A percentile compares a stretch with the other conserved stretches of the same genome.
phyloP scores from a whole-genome alignment of 2,113 vertebrate genomes.

The Benitochromis conjunctus region DNA sequence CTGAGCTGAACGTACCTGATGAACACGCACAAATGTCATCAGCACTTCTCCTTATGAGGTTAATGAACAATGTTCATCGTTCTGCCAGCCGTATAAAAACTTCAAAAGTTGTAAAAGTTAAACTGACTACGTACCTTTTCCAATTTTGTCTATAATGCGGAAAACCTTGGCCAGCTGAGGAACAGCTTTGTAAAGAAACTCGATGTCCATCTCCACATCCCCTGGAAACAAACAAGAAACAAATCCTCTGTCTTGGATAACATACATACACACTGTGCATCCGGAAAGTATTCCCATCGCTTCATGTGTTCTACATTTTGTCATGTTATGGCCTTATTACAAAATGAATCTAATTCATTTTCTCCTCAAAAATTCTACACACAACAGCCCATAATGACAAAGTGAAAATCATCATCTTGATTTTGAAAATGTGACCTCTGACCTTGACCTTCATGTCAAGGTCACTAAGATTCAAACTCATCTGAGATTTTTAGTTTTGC shows the following conservation, averaged over 20 bases:
- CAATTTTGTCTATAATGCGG: slow-evolving; percentile 89
- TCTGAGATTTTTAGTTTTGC: too few relatives aligned
- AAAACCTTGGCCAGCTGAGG: slow-evolving; percentile 88
- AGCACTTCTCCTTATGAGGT: neutral
- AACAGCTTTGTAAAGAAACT: slow-evolving; percentile 86
- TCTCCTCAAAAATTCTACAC: too few relatives aligned
- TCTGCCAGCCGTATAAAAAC: neutral
- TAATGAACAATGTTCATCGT: neutral
- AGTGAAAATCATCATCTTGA: too few relatives aligned
- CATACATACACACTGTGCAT: too few relatives aligned
- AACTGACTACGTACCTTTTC: slow-evolving; percentile 79
- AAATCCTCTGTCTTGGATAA: neutral
- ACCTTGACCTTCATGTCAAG: too few relatives aligned
- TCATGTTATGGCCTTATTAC: too few relatives aligned
- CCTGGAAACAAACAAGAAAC: slow-evolving; percentile 40
- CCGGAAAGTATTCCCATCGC: too few relatives aligned
- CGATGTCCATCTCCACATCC: slow-evolving; percentile 84
- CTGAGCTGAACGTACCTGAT: slow-evolving; percentile 95
- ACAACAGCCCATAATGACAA: too few relatives aligned
- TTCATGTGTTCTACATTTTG: too few relatives aligned
- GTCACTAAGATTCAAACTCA: too few relatives aligned
- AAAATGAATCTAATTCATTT: too few relatives aligned
- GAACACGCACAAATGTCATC: neutral
- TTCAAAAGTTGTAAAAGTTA: neutral
- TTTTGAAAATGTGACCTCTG: too few relatives aligned